Conservation (phyloP, 2,797 vertebrate species). For the Calcarius lapponicus region DNA sequence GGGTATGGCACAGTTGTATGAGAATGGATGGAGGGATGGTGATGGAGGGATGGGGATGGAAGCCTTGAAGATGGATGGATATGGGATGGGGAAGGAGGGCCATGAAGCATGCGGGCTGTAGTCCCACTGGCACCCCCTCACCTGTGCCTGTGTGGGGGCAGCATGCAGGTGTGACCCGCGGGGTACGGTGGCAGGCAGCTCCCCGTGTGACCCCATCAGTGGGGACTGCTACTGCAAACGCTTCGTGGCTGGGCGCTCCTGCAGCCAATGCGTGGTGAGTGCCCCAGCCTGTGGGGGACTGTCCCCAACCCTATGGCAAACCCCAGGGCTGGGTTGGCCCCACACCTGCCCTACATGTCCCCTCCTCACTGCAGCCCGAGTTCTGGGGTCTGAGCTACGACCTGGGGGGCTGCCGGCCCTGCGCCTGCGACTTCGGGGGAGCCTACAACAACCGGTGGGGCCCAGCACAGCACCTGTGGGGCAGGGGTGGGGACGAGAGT, state of each 20-base stretch:
- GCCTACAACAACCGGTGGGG: constrained; percentile 85
- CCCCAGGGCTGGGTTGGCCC: neutral
- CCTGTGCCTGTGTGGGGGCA: constrained; percentile 63
- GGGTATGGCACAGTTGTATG: neutral
- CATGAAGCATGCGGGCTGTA: neutral
- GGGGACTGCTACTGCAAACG: constrained; percentile 89
- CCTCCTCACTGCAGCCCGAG: constrained; percentile 75
- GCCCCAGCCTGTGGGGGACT: neutral
- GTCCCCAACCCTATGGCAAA: neutral
- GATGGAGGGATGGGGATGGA: neutral
- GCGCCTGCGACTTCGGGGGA: constrained; percentile 89
- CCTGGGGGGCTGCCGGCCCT: constrained; percentile 82
- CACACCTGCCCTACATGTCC: neutral
- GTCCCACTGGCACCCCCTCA: neutral
- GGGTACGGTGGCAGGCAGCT: constrained; percentile 78
- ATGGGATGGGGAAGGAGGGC: neutral
- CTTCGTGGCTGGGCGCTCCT: constrained; percentile 86
- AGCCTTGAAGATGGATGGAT: neutral
- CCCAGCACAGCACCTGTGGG: neutral
- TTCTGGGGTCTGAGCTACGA: constrained; percentile 90
- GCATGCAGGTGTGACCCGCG: constrained; percentile 86
- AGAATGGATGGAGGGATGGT: neutral
- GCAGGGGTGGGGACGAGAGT: accelerated
- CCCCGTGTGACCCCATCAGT: constrained; percentile 85
- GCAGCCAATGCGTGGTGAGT: constrained; percentile 87